Percentiles rank a stretch among this genome's conserved stretches.
These are phyloP conservation scores for Meloidogyne hapla DNA, from an alignment of 1,140 invertebrate species.

Conservation along the genomic window DNA sequence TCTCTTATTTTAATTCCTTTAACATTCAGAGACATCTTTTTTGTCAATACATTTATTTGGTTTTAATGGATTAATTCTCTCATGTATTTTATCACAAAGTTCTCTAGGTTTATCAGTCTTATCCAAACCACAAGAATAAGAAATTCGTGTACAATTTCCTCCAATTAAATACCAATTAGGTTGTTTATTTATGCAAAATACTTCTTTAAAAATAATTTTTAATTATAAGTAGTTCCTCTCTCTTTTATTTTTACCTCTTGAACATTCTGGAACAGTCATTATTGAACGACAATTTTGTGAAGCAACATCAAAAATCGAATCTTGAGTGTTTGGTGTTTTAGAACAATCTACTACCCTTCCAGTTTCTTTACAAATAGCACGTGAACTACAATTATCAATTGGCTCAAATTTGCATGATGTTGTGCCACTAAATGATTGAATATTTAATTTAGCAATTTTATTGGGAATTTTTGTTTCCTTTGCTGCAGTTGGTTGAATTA, in stretches of 20 bases:
- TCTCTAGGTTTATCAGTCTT: not conserved
- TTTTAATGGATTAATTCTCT: not conserved
- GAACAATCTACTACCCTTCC: not conserved
- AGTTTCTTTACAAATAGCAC: not conserved
- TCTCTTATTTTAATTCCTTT: not conserved
- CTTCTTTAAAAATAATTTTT: not conserved
- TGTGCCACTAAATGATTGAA: not conserved
- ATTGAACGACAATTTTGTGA: not conserved
- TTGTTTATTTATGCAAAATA: not conserved
- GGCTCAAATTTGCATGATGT: not conserved
- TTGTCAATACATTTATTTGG: not conserved
- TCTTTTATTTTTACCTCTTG: not conserved
- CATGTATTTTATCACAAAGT: not conserved
- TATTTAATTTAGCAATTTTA: too few species aligned
- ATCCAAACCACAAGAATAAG: not conserved
- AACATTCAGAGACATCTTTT: not conserved
- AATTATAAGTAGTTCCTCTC: too few species aligned
- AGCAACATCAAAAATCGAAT: not conserved
- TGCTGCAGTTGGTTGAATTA: not conserved
- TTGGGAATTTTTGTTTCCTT: not conserved
- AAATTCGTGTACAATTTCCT: not conserved
- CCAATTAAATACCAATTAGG: not conserved
- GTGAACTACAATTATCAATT: not conserved
- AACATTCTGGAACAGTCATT: not conserved
- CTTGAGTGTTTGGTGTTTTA: not conserved